These are phyloP conservation scores for Lamellibrachia satsuma DNA, from an alignment of 2,888 invertebrate genomes.

Conservation along the genomic window DNA sequence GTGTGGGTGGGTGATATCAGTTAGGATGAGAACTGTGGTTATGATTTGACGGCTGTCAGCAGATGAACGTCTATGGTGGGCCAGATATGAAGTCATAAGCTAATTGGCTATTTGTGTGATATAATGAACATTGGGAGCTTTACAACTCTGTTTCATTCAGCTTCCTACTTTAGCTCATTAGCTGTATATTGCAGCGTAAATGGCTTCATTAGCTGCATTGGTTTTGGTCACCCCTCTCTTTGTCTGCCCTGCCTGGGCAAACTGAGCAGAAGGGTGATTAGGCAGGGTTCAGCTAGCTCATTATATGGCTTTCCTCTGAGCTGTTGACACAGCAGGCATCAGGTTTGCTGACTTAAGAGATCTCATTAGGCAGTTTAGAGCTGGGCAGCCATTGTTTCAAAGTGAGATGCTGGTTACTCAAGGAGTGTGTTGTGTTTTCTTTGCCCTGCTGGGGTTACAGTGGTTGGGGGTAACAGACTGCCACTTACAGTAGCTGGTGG, in stretches of 20 bases:
- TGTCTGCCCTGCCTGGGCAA: slow-evolving; percentile 20
- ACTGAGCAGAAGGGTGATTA: slow-evolving; percentile 17
- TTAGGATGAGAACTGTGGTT: background rate
- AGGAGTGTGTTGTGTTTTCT: slow-evolving; percentile 22
- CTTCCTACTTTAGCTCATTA: background rate
- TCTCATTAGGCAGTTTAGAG: slow-evolving; percentile 21
- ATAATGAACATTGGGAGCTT: background rate
- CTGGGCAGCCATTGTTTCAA: slow-evolving; percentile 20
- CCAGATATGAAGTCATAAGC: slow-evolving; percentile 1
- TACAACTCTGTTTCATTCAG: background rate
- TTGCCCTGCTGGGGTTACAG: slow-evolving; percentile 21
- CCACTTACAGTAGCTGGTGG: background rate
- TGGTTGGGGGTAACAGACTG: background rate
- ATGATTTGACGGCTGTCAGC: slow-evolving; percentile 19
- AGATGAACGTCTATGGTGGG: background rate
- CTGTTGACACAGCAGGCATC: background rate
- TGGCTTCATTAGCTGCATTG: slow-evolving; percentile 20
- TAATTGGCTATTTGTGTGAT: slow-evolving; percentile 10
- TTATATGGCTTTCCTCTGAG: slow-evolving; percentile 18
- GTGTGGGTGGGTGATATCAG: background rate
- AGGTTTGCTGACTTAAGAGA: slow-evolving; percentile 23
- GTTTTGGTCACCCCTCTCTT: slow-evolving; percentile 22
- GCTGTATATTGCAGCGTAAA: background rate
- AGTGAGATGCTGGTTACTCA: background rate
- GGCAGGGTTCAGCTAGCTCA: slow-evolving; percentile 23